These are phyloP conservation scores for Homarus gammarus DNA, from an alignment of 2,888 invertebrate species.

Conservation along the genomic window DNA sequence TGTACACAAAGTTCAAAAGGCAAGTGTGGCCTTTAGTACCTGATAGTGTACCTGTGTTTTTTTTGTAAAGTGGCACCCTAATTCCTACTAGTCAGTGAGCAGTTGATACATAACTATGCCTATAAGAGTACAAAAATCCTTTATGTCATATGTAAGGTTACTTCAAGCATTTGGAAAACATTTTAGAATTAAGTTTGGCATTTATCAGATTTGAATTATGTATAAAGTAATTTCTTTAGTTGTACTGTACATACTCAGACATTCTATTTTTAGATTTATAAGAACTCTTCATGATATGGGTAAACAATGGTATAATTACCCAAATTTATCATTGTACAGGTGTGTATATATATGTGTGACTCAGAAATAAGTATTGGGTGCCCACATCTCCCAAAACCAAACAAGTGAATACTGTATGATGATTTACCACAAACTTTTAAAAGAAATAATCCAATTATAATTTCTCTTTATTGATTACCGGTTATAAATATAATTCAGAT, in stretches of 20 bases:
- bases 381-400: neutral
- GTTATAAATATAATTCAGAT: no score
- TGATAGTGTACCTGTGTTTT: conserved; percentile 31
- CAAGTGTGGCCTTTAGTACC: conserved; percentile 23
- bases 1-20: conserved; percentile 18
- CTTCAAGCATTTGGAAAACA: neutral
- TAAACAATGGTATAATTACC: neutral
- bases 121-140: conserved; percentile 45
- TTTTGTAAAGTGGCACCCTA: conserved; percentile 10
- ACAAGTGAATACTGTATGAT: no score
- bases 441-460: no score
- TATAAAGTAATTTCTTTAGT: neutral
- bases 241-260: neutral
- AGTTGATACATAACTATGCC: conserved; percentile 48
- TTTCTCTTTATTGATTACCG: no score
- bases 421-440: no score
- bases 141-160: conserved; percentile 13
- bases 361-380: neutral
- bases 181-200: neutral
- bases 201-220: neutral
- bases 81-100: conserved; percentile 47
- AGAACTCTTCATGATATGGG: neutral
- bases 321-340: neutral
- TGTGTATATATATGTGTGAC: conserved; percentile 4
- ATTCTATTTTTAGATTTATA: neutral